Conservation (phyloP, 2,888 invertebrate genomes). For the Noctua comes region DNA sequence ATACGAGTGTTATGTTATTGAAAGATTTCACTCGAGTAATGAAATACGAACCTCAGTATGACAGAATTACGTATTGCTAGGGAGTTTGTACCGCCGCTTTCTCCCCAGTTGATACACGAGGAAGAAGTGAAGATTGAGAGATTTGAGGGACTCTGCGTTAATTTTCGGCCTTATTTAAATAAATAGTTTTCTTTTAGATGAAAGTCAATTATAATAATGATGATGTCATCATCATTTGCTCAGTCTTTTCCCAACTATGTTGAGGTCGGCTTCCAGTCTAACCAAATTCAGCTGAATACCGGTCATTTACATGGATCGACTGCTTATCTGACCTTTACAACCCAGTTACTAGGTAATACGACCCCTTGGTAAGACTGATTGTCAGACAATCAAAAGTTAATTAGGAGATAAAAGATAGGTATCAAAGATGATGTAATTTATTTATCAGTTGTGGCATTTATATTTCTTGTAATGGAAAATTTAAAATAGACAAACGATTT, state of each 20-base stretch:
- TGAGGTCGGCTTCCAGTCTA: background rate
- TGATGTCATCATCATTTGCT: background rate
- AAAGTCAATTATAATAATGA: background rate
- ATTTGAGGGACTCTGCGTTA: background rate
- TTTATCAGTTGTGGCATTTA: background rate
- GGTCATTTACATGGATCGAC: background rate
- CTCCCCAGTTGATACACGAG: background rate
- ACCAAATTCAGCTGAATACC: background rate
- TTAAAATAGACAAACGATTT: slow-evolving; percentile 1
- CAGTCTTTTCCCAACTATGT: background rate
- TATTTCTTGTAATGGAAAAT: background rate
- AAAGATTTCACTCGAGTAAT: background rate
- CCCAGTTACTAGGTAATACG: background rate
- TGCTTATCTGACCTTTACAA: background rate
- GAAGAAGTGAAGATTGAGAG: background rate
- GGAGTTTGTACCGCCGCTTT: background rate
- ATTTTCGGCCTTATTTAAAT: background rate
- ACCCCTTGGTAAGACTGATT: background rate
- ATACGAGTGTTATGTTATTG: too few species aligned
- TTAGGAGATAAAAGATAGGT: slow-evolving; percentile 2
- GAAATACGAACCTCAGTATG: background rate
- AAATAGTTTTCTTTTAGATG: background rate
- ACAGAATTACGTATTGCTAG: background rate
- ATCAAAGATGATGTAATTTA: slow-evolving; percentile 7
- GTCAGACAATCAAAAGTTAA: background rate